Evolutionary conservation across 2,113 vertebrate genomes (phyloP), one percentile per base, ranked within the genome.

Genomic region (Excalfactoria chinensis): DNA sequence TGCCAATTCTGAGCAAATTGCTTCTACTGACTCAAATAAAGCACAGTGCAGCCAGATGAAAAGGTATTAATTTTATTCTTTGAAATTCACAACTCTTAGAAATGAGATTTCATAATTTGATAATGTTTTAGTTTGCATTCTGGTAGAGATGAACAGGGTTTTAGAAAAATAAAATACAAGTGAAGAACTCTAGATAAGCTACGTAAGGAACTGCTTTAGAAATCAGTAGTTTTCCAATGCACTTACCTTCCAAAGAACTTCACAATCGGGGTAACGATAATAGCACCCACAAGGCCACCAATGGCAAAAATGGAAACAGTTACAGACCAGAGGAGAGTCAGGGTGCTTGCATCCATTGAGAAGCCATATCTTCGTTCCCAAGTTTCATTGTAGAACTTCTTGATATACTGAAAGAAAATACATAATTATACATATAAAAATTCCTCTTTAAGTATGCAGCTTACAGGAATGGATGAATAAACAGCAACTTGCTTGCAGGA

Each of bases 231-330:
- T 81, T 80, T 67, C 28, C 44, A 53, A 4, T 15, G 11, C 17
- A 95, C 98, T 97, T 95, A 99, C 99, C 99, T 98, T 87, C 99
- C 99, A 4, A 99, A 96, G 67, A 95, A 84, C 92, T 98, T 99
- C 71, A 99, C 97, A 35, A 98, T 97, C 46, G 97, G 87, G 32
- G 98, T 98, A 69, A 98, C 98, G 17, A 97, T 95, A 10, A 99
- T 77, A 0, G 99, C 97, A 80, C 99, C 99, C 41, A 98, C 85
- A 60, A 99, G 98, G 58, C 99, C 99, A 71, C 99, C 99, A 2
- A 99, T 98, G 70, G 99, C 98, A 89, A 99, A 99, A 95, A 99
- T 97, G 76, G 99, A 99, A 77, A 99, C 99, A 0, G 98, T 99
- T 96, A 99, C 32, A 13, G 99, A 99, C 99, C 99, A 99, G 46